Base-by-base conservation (phyloP, 2,113 vertebrate species). In the Dendropsophus ebraccatus region DNA sequence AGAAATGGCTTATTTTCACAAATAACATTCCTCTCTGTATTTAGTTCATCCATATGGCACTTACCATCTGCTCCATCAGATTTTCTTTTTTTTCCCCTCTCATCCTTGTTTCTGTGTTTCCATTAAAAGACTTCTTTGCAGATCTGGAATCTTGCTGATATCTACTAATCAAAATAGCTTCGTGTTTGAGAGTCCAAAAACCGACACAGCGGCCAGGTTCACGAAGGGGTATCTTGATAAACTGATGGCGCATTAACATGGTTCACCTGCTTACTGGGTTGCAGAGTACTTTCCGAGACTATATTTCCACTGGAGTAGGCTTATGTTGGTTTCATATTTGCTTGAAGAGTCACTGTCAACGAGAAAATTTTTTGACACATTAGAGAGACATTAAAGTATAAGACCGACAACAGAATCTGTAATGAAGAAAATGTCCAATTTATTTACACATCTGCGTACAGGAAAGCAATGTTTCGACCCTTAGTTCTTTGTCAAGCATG, bases 31-130 rank as follows among this genome's bases (percentile, higher is more conserved):
- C 82, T 75, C 84, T 87, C 87, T 84, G 65, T 87, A 82, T 85
- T 32, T 87, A 58, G 76, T 58, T 58, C 2, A 11, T 83, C 89
- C 89, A 88, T 87, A 89, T 90, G 91, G 87, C 80, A 35, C 80
- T 79, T n/a, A 35, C 90, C 88, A 87, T 90, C 91, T 91, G 89
- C 70, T 90, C 84, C 32, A 74, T 58, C 0, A 56, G 52, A 11
- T 19, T 0, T 73, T 83, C 76, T 65, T 37, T 23, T 62, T 41
- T 56, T 75, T 49, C 35, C 41, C 41, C 35, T 32, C 52, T 72
- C 74, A 69, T 86, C 84, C 77, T 60, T 86, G 65, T 80, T 88
- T 80, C 80, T 83, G 70, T 49, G 56, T 80, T 70, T 65, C 14
- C 30, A 70, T 76, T 5, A 49, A 83, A 83, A 79, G 73, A 82